These are phyloP conservation scores for Eurystomus gularis DNA, from an alignment of 2,113 vertebrate species.

Conservation along the genomic window DNA sequence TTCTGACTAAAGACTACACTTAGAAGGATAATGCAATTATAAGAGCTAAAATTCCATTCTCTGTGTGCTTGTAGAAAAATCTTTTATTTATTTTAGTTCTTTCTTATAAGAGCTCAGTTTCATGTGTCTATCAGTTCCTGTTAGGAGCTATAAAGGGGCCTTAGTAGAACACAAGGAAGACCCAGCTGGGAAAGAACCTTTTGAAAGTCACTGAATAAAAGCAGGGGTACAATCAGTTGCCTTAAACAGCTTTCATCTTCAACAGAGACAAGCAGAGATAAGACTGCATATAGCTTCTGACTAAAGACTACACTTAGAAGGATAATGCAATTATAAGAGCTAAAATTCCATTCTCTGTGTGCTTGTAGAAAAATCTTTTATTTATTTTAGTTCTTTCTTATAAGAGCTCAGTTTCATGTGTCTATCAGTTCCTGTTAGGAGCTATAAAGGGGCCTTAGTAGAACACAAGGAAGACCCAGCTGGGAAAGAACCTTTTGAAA, in stretches of 20 bases:
- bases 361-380: background rate
- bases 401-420: background rate
- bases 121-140: background rate
- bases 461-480: background rate
- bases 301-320: background rate
- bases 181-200: background rate
- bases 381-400: background rate
- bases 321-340: background rate
- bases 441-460: background rate
- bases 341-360: background rate
- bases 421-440: background rate
- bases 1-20: background rate
- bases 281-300: too few relatives aligned
- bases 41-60: background rate
- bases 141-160: background rate
- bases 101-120: background rate
- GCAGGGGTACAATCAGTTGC: background rate
- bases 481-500: background rate
- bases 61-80: background rate
- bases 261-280: too few relatives aligned
- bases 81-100: background rate
- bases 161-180: background rate
- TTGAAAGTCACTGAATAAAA: background rate
- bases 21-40: background rate
- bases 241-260: background rate